phyloP scores from a whole-genome alignment of 1,140 invertebrate genomes.

The Trigoniulus corallinus region DNA sequence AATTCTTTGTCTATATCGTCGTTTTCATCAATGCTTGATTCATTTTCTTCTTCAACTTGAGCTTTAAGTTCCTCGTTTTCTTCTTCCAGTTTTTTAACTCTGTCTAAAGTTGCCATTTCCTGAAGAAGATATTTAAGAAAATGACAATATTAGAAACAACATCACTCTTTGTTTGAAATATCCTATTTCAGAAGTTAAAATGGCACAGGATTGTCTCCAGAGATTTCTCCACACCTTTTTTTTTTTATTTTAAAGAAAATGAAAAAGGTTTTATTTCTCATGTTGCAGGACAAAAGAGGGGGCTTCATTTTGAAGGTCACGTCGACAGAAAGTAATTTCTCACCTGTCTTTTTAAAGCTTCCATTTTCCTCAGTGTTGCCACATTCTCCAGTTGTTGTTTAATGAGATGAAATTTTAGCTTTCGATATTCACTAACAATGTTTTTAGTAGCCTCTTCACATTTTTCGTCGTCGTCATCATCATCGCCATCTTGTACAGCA shows the following conservation, averaged over 20 bases:
- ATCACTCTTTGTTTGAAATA: not conserved
- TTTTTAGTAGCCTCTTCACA: conserved; percentile 6
- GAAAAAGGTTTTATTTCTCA: too few relatives aligned
- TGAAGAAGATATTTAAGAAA: conserved; percentile 3
- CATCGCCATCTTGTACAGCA: not conserved
- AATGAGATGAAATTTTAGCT: conserved; percentile 8
- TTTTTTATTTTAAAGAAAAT: too few relatives aligned
- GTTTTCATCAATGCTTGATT: conserved; percentile 1
- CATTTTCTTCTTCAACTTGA: conserved; percentile 8
- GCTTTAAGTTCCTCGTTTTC: conserved; percentile 7
- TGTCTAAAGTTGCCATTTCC: conserved; percentile 2
- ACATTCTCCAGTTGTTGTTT: conserved; percentile 10
- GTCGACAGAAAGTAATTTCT: not conserved
- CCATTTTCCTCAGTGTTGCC: not conserved
- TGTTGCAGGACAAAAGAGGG: too few relatives aligned
- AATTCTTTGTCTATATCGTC: not conserved
- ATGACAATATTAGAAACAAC: not conserved
- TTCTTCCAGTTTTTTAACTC: conserved; percentile 7
- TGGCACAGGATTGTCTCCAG: not conserved
- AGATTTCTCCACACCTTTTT: too few relatives aligned
- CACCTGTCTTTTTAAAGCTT: not conserved
- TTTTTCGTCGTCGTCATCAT: not conserved
- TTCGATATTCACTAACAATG: conserved; percentile 9
- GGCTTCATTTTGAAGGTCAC: too few relatives aligned
- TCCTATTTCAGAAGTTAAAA: too few relatives aligned